Evolutionary conservation across 1,140 invertebrate species (phyloP).

Genomic region (Euglossa dilemma): DNA sequence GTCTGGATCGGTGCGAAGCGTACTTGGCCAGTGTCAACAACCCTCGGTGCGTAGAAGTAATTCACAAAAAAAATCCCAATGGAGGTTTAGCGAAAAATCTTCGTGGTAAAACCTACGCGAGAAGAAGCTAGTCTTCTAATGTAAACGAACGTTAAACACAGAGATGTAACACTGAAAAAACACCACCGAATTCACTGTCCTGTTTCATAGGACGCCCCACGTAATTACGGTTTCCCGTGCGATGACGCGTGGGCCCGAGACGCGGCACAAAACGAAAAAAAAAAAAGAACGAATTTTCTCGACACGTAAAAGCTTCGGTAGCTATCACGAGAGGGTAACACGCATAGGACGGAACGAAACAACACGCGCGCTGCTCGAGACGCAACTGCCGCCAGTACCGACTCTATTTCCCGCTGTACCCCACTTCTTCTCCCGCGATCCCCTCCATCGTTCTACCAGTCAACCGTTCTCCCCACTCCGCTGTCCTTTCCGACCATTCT

Average conservation of each 20-base stretch:
- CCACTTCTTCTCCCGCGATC: slow-evolving; percentile 15
- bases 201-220: slow-evolving; percentile 27
- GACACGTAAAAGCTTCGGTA: slow-evolving; percentile 49
- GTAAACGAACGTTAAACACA: slow-evolving; percentile 41
- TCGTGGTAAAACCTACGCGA: slow-evolving; percentile 25
- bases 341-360: slow-evolving; percentile 58
- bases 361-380: slow-evolving; percentile 69
- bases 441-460: background rate
- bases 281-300: slow-evolving; percentile 45
- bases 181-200: slow-evolving; percentile 51
- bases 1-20: slow-evolving; percentile 24
- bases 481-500: slow-evolving; percentile 33
- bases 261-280: slow-evolving; percentile 49
- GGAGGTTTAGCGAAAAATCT: slow-evolving; percentile 6
- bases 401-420: slow-evolving; percentile 37
- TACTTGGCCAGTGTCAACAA: background rate
- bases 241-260: slow-evolving; percentile 15
- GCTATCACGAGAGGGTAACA: slow-evolving; percentile 38
- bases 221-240: slow-evolving; percentile 22
- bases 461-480: slow-evolving; percentile 22
- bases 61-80: slow-evolving; percentile 36
- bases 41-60: background rate
- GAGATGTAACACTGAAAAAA: slow-evolving; percentile 43
- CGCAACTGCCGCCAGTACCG: slow-evolving; percentile 71
- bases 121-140: slow-evolving; percentile 1